Base-by-base conservation (phyloP, 2,888 invertebrate genomes). In the Chrysodeixis includens region DNA sequence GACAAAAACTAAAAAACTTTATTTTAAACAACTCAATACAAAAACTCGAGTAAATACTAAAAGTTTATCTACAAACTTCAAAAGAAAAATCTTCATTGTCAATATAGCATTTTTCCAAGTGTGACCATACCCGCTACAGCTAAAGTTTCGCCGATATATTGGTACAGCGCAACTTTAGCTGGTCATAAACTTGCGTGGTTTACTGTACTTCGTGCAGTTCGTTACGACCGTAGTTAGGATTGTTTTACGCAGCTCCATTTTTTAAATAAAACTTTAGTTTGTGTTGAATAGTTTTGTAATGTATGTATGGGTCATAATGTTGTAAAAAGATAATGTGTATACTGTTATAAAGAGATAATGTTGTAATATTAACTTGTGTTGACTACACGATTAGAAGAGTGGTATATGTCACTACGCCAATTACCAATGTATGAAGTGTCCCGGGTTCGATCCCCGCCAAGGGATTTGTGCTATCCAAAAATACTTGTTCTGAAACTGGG, bases 81-180 rank as follows among this genome's bases (percentile, higher is more conserved):
- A 30, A 58, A 58, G 53, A 59, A 61, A 51, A 59, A 32, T 20
- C 6, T 18, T 56, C n/a, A 58, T 64, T 58, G 70, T 52, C 71
- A 53, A 70, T 57, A 62, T 18, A 76, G 59, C 53, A 30, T 62
- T 51, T 76, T 66, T 62, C 51, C 14, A 46, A 62, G 26, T 52
- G 26, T 18, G 20, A 14, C 22, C 32, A 53, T 65, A 72, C 64
- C 61, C 63, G 64, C 61, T 55, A 65, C 64, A 16, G 58, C 26
- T 59, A 61, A 76, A 78, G 78, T 78, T 74, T 64, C 18, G 62
- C 54, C n/a, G 71, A 78, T 66, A 74, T 77, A 78, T 77, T 69
- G 61, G 65, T 69, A 59, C 56, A 56, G 30, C 53, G 53, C 56
- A n/a, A 55, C 57, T 62, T 61, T 62, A 44, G 58, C 55, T 53